Base-by-base conservation (phyloP, 2,888 invertebrate species). In the Drosophila emarginata region DNA sequence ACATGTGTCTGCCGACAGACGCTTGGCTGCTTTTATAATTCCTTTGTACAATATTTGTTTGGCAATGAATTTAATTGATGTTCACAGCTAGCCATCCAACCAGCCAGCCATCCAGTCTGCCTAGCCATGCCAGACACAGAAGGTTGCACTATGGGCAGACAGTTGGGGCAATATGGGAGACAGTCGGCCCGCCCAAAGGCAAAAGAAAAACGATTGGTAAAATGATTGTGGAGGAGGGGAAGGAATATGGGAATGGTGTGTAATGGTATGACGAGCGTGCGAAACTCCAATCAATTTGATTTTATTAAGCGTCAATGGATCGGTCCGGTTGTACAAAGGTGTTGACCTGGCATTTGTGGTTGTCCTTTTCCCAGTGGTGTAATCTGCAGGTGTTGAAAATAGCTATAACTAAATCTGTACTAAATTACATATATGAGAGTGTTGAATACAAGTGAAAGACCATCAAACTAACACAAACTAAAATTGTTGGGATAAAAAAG, bases 1-100 rank as follows among this genome's bases (percentile, higher is more conserved):
- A 64, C 74, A 74, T 78, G 78, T 78, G 79, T 79, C 77, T 77
- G 81, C 62, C 72, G 76, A 72, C 62, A 62, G 45, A 65, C 75
- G 73, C 63, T 65, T 66, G 76, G 64, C 72, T 76, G 76, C 79
- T 80, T 83, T 75, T 74, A 78, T 78, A 74, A 77, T 80, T 84
- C 83, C 78, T 80, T 85, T 81, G 83, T 76, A 79, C 83, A 79
- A 80, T 83, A 83, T 85, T 87, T 87, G 87, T 87, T 85, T 85
- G 81, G 81, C 87, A 87, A 87, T 87, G 87, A 87, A 87, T 87
- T 87, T 87, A 87, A 87, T 87, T 87, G 88, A 81, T 85, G 86
- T 83, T 87, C 86, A 85, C 87, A 87, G 83, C 80, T 74, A 71
- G 64, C 56, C 32, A 32, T 2, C 32, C 32, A 32, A 4, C 32